Conservation (phyloP, 2,888 invertebrate species). For the Horisme vitalbata region DNA sequence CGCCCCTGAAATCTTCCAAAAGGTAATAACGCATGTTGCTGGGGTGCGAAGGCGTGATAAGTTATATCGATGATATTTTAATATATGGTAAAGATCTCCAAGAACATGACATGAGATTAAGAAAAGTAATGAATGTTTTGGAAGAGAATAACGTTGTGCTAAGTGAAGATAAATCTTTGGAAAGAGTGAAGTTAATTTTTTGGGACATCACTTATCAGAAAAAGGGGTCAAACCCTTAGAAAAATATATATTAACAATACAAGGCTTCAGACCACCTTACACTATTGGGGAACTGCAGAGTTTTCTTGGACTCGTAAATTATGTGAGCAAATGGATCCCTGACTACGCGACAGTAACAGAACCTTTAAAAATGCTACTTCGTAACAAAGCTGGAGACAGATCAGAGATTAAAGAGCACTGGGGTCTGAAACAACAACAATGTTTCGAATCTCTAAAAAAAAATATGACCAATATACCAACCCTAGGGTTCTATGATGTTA, state of each 20-base stretch:
- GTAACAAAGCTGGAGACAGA: not conserved
- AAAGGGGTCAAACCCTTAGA: not conserved
- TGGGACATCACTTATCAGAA: not conserved
- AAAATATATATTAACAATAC: not conserved
- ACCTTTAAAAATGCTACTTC: not conserved
- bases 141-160: not conserved
- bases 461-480: not conserved
- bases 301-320: not conserved
- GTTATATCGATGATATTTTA: not conserved
- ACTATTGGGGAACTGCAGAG: not conserved
- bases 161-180: not conserved
- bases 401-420: not conserved
- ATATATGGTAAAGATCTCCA: not conserved
- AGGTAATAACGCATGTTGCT: not conserved
- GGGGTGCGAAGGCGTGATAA: not conserved
- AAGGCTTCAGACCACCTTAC: not conserved
- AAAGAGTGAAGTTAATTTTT: not conserved
- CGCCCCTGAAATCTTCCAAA: conserved; percentile 10
- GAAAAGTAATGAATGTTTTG: not conserved
- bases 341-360: not conserved
- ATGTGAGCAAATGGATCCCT: not conserved
- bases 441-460: not conserved
- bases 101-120: not conserved
- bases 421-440: not conserved
- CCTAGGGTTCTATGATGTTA: not conserved